Evolutionary conservation across 2,888 invertebrate genomes (phyloP).

Genomic region (Trypoxylon attenuatum): DNA sequence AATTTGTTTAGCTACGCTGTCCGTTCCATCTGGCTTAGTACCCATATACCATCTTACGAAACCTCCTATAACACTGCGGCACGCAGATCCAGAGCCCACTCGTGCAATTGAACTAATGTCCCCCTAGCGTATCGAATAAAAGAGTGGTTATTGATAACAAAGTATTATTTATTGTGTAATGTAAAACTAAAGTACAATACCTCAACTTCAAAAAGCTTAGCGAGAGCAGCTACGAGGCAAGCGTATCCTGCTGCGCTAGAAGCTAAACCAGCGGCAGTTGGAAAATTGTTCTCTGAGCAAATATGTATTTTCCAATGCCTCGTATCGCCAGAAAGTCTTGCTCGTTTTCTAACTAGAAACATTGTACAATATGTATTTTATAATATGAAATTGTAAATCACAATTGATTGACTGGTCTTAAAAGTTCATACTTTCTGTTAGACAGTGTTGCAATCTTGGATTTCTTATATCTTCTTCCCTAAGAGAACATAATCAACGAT

Average conservation of each 20-base stretch:
- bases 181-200: slow-evolving; percentile 65
- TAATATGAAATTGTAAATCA: neutral
- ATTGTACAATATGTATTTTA: no score
- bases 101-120: slow-evolving; percentile 88
- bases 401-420: neutral
- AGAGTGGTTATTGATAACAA: neutral
- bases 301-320: slow-evolving; percentile 86
- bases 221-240: slow-evolving; percentile 83
- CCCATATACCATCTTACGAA: slow-evolving; percentile 96
- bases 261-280: slow-evolving; percentile 98
- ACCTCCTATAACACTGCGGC: slow-evolving; percentile 94
- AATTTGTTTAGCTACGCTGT: slow-evolving; percentile 87
- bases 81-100: slow-evolving; percentile 95
- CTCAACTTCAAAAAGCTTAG: slow-evolving; percentile 83
- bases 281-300: slow-evolving; percentile 96
- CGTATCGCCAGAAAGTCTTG: slow-evolving; percentile 72
- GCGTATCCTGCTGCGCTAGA: slow-evolving; percentile 99
- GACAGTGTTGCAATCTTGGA: slow-evolving; percentile 84
- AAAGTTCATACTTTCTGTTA: slow-evolving; percentile 80
- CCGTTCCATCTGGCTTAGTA: slow-evolving; percentile 79
- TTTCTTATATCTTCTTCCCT: slow-evolving; percentile 85
- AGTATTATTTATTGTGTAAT: neutral
- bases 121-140: slow-evolving; percentile 71
- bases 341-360: slow-evolving; percentile 75
- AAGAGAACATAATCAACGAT: slow-evolving; percentile 58